Base-by-base conservation (phyloP, 2,797 vertebrate genomes). In the Cuculus canorus region DNA sequence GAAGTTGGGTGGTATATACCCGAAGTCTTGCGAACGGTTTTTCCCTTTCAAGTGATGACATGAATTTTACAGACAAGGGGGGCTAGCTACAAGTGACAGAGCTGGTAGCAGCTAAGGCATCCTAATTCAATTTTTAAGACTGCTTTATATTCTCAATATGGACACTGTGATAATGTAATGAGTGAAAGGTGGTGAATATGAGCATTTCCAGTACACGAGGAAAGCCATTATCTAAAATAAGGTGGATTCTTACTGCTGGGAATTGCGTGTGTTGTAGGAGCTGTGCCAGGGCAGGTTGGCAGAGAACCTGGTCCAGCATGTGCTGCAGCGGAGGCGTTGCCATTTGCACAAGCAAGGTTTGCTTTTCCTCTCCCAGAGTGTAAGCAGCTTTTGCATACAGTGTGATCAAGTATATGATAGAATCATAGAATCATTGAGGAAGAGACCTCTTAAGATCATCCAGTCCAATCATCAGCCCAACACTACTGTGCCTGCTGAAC, bases 281-380 rank as follows among this genome's bases (percentile, higher is more conserved):
- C 60, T 73, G 82, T 32, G 56, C 52, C 43, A 75, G 41, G 37
- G 43, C 76, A 59, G 33, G 45, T 52, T 0, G 5, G 48, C 50
- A 64, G 23, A 80, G 71, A 33, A n/a, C 21, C 23, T 54, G 43
- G 16, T 76, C 50, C 78, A 21, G 8, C 1, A 0, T n/a, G 65
- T 33, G 66, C 48, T 39, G 33, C 2, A 7, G 39, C 1, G 1
- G 30, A 66, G 43, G 6, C 1, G 0, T 19, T 71, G 59, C 54
- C 19, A 3, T 88, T 84, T 57, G 71, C 75, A 48, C 9, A 6
- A 64, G 17, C 54, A 39, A 50, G 43, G 53, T 79, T 89, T 92
- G 37, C 28, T 18, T 91, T 75, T 83, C 39, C 17, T 75, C 63
- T 84, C 54, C 53, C 37, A 54, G 66, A 53, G 50, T 3, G 25